phyloP scores from a whole-genome alignment of 2,113 vertebrate genomes.

The Jaculus jaculus region DNA sequence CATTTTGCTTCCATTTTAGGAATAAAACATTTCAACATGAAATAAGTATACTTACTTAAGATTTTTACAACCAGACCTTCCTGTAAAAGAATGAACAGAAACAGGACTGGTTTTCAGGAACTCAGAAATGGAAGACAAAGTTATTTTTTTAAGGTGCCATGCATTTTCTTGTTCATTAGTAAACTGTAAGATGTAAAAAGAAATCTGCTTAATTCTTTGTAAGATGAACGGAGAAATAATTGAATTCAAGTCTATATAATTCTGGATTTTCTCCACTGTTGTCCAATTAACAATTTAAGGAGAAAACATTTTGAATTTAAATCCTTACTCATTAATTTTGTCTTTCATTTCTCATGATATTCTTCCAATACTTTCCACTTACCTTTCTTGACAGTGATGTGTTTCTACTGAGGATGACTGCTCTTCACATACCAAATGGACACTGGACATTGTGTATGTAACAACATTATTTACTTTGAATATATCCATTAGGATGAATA shows the following conservation, averaged over 20 bases:
- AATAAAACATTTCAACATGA: neutral
- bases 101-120: neutral
- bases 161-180: constrained; percentile 2
- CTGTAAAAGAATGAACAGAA: neutral
- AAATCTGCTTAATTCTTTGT: neutral
- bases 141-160: neutral
- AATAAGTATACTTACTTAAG: neutral
- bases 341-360: neutral
- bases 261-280: constrained; percentile 1
- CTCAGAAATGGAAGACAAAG: neutral
- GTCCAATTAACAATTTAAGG: constrained; percentile 47
- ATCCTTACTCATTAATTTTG: neutral
- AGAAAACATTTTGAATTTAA: neutral
- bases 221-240: constrained; percentile 11
- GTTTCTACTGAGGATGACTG: neutral
- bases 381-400: neutral
- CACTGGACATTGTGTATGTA: neutral
- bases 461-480: neutral
- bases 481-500: neutral
- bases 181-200: constrained; percentile 49
- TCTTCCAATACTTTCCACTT: neutral
- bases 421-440: neutral
- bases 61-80: neutral
- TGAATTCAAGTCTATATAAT: neutral
- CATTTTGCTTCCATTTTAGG: neutral